These are phyloP conservation scores for Eunapius fragilis DNA, from an alignment of 37 sponge, comb jelly and placozoan species.

Conservation along the genomic window DNA sequence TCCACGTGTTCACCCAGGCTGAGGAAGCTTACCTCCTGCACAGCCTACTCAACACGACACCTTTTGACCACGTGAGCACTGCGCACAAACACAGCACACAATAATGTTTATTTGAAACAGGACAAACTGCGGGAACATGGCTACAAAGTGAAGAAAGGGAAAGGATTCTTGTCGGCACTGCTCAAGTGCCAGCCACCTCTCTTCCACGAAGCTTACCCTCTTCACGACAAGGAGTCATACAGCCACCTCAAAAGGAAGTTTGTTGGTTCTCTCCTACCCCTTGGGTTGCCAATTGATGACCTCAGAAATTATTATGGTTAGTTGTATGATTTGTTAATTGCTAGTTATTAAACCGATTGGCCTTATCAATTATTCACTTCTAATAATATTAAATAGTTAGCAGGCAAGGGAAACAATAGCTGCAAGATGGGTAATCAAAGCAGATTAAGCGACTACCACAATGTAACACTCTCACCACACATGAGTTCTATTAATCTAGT, in stretches of 20 bases:
- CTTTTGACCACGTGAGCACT: slow-evolving; percentile 44
- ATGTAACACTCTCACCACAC: too few relatives aligned
- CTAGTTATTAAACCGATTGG: neutral
- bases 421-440: too few relatives aligned
- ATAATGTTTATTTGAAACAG: neutral
- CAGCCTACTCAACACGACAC: slow-evolving; percentile 16
- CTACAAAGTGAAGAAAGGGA: slow-evolving; percentile 20
- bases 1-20: slow-evolving; percentile 50
- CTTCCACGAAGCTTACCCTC: slow-evolving; percentile 43
- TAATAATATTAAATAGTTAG: too few relatives aligned
- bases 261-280: slow-evolving; percentile 30
- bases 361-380: too few relatives aligned
- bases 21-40: slow-evolving; percentile 48
- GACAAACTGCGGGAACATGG: slow-evolving; percentile 11
- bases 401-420: too few relatives aligned
- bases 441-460: too few relatives aligned
- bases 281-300: slow-evolving; percentile 18
- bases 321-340: neutral
- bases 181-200: slow-evolving; percentile 17
- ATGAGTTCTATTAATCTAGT: too few relatives aligned
- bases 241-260: slow-evolving; percentile 17
- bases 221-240: slow-evolving; percentile 35
- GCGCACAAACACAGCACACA: neutral
- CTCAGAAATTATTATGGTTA: slow-evolving; percentile 79
- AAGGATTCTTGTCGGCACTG: slow-evolving; percentile 49